Percentiles rank a stretch among this genome's conserved stretches.
phyloP scores from a whole-genome alignment of 2,113 vertebrate species.

The Burhinus bistriatus region DNA sequence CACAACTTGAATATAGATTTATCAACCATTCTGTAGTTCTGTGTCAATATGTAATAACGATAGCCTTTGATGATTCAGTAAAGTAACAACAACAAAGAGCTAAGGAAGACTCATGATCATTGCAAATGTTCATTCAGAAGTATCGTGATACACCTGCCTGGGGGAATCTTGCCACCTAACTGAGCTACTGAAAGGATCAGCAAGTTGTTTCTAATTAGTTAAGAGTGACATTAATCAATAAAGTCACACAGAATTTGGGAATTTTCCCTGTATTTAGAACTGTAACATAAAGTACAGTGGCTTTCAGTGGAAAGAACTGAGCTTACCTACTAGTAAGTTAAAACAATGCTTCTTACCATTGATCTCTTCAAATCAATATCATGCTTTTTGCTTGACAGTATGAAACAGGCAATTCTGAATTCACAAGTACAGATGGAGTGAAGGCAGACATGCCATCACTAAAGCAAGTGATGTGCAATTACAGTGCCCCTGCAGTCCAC shows the following conservation, averaged over 20 bases:
- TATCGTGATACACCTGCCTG: neutral
- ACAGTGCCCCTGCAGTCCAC: slow-evolving; percentile 22
- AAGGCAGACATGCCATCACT: neutral
- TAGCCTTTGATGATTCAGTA: neutral
- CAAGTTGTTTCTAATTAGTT: neutral
- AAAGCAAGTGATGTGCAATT: neutral
- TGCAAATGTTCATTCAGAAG: neutral
- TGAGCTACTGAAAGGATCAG: neutral
- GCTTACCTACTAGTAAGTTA: neutral
- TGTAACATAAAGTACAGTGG: neutral
- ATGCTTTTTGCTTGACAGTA: neutral
- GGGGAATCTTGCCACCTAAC: neutral
- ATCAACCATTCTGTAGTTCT: neutral
- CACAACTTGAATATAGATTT: slow-evolving; percentile 26
- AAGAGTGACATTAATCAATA: neutral
- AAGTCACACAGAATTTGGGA: neutral
- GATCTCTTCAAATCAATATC: slow-evolving; percentile 12
- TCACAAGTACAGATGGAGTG: neutral
- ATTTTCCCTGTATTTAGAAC: neutral
- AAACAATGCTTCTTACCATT: neutral
- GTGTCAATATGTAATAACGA: neutral
- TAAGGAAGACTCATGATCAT: neutral
- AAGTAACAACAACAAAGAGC: neutral
- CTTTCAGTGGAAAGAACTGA: neutral
- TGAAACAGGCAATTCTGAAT: neutral